Base-by-base conservation (phyloP, 1,140 invertebrate genomes). In the Asbolus verrucosus region DNA sequence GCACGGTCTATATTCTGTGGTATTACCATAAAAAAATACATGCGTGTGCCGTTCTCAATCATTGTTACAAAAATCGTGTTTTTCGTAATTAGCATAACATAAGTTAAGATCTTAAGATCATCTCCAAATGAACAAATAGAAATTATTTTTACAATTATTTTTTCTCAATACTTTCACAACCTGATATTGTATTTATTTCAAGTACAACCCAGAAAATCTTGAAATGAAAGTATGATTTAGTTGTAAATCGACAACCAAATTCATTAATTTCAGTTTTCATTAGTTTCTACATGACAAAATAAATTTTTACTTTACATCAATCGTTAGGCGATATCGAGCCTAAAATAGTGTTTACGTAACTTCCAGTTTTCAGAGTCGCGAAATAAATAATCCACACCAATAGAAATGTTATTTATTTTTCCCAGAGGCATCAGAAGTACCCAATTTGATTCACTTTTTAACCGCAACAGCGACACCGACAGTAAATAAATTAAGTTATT, bases 101-200 rank as follows among this genome's bases (percentile, higher is more conserved):
- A 6, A 13, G 19, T 54, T 54, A 5, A 4, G 27, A 30, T n/a
- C 4, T 46, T n/a, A 27, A 54, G 46, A 27, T n/a, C 19, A 50
- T 50, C 6, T 11, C 43, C 3, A 11, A 19, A 54, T 50, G 19
- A 50, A 50, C 18, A 50, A 50, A 50, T 54, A 11, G 13, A 11
- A 27, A 54, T 24, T 54, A n/a, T n/a, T n/a, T n/a, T n/a, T n/a
- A n/a, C n/a, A 54, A 27, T 8, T 3, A 27, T 3, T 54, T 54
- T 54, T 54, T 54, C 46, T 54, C 27, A 54, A 54, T 54, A 54
- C 46, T 54, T 54, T 54, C 46, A 54, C 46, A 27, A 27, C n/a
- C 1, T 14, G 21, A 21, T 54, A 54, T 54, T 54, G 46, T 54
- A 19, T 54, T 24, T 19, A 41, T 46, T 18, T 46, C 4, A 19